Conservation (phyloP, 2,113 vertebrate genomes). For the Dolichallabes microphthalmus region DNA sequence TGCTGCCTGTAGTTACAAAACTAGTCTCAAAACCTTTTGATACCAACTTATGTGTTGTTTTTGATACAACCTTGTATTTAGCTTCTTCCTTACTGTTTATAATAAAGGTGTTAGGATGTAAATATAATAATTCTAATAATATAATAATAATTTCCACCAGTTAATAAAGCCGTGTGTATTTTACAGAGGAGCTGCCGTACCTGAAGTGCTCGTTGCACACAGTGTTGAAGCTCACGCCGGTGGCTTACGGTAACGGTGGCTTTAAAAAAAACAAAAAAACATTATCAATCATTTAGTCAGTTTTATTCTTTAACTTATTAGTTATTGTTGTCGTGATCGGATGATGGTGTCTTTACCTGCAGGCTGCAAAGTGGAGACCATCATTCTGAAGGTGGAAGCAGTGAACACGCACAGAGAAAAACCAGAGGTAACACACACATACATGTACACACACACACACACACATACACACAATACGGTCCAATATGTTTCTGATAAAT, state of each 20-base stretch:
- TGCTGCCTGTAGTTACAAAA: neutral
- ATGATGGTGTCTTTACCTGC: conserved; percentile 1
- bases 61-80: neutral
- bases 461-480: neutral
- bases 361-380: conserved; percentile 91
- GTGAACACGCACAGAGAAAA: conserved; percentile 93
- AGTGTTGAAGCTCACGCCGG: conserved; percentile 92
- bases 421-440: conserved; percentile 79
- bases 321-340: no score
- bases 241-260: conserved; percentile 84
- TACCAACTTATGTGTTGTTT: neutral
- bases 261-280: no score
- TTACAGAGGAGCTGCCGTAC: conserved; percentile 91
- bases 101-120: neutral
- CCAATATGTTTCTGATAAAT: neutral
- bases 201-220: conserved; percentile 94
- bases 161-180: neutral
- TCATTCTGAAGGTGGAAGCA: conserved; percentile 87
- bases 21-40: neutral
- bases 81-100: neutral
- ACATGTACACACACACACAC: conserved; percentile 53
- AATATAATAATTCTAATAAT: neutral
- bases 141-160: neutral
- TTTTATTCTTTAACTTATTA: neutral
- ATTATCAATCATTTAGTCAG: neutral